Evolutionary conservation across 2,113 vertebrate genomes (phyloP), one percentile per base, ranked within the genome.

Genomic region (Pardalotus punctatus): DNA sequence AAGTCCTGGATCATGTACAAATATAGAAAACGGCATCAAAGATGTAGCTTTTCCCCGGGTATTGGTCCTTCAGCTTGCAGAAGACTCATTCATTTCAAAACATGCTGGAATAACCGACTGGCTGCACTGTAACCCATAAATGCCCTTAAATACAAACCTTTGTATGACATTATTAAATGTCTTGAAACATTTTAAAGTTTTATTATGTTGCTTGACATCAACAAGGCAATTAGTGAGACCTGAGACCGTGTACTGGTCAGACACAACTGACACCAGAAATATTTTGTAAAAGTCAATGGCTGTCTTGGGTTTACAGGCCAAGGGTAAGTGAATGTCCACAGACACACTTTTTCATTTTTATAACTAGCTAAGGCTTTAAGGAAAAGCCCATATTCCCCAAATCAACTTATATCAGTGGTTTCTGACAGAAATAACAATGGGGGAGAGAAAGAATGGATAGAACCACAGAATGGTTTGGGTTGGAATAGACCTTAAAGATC

Each of bases 151-250:
- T 81, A 74, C 36, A 79, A 79, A 36, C 40, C 82, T 85, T 80
- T 65, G 60, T 84, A 69, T 53, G n/a, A 45, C 22, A 14, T 66
- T 92, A 65, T 24, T 40, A 64, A 92, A 90, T 42, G 76, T 36
- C 73, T 78, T 47, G 43, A 96, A 91, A 81, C 66, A 93, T 96
- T 96, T 78, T 72, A 50, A 96, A 91, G 81, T 69, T 95, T 95
- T 96, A 90, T 95, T 93, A 23, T 7, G 28, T 71, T 38, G 36
- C 76, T 92, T 94, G 95, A 97, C 97, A 97, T 85, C 87, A 97
- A 95, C 86, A 81, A 96, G 79, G 81, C 95, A 97, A 97, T 98
- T 95, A 97, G 95, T 18, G 78, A 93, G 93, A 86, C 87, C 83
- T 82, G 62, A 94, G 83, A 36, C 60, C 25, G 24, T 22, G 57